phyloP scores from a whole-genome alignment of 2,888 invertebrate species.

The Xanthorhoe spadicearia region DNA sequence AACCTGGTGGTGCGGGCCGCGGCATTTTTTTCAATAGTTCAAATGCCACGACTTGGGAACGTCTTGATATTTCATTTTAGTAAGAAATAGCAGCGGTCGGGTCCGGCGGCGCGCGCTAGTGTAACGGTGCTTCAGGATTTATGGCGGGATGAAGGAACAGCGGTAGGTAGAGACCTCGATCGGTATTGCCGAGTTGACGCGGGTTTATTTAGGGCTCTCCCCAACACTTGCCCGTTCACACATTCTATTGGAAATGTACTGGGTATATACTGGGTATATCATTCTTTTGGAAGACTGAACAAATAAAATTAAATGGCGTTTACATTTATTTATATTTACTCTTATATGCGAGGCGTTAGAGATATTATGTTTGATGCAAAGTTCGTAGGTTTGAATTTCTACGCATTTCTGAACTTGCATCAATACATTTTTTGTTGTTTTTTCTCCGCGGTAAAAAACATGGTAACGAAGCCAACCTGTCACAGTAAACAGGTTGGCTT shows the following conservation, averaged over 20 bases:
- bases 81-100: background rate
- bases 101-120: background rate
- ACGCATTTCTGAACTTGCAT: too few species aligned
- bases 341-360: too few species aligned
- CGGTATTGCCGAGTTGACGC: slow-evolving; percentile 16
- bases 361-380: too few species aligned
- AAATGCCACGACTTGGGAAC: too few species aligned
- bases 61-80: too few species aligned
- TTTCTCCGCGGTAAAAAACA: too few species aligned
- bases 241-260: background rate
- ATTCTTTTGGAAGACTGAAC: background rate
- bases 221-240: slow-evolving; percentile 17
- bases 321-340: background rate
- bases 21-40: too few species aligned
- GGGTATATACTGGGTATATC: background rate
- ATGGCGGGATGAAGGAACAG: slow-evolving; percentile 16
- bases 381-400: too few species aligned
- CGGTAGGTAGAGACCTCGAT: slow-evolving; percentile 14
- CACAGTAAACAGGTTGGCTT: too few species aligned
- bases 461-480: too few species aligned
- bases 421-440: too few species aligned
- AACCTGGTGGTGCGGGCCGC: too few species aligned
- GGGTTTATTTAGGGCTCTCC: slow-evolving; percentile 25
- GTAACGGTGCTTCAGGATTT: slow-evolving; percentile 5
- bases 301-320: background rate